Conservation (phyloP, 2,113 vertebrate genomes). For the Sylvia atricapilla region DNA sequence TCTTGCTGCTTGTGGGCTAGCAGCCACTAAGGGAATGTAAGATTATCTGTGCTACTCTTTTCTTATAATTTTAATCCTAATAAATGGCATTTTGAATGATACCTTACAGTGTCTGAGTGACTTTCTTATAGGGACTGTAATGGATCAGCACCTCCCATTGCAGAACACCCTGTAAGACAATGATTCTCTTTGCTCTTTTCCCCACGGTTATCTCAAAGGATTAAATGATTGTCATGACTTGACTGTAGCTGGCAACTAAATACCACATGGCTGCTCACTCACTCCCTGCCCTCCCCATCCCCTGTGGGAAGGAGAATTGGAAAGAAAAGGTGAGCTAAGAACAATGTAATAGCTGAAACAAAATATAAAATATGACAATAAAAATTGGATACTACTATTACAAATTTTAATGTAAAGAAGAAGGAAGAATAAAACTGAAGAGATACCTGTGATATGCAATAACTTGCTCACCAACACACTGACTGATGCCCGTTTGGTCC, state of each 20-base stretch:
- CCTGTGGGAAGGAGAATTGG: not conserved
- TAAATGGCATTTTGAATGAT: not conserved
- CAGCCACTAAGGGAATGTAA: not conserved
- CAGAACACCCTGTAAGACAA: not conserved
- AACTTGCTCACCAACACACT: not conserved
- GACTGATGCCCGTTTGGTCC: not conserved
- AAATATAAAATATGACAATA: not conserved
- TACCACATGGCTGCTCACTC: not conserved
- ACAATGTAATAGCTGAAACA: not conserved
- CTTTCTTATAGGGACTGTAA: not conserved
- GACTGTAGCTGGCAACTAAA: not conserved
- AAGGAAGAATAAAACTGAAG: not conserved
- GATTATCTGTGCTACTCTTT: not conserved
- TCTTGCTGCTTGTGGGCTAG: fast-evolving
- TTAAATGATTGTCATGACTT: not conserved
- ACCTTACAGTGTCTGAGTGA: not conserved
- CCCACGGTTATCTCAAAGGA: not conserved
- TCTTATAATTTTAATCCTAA: not conserved
- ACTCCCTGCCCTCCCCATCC: too few species aligned
- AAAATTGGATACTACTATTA: not conserved
- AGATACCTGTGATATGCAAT: not conserved
- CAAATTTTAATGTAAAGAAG: not conserved
- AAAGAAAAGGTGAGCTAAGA: not conserved
- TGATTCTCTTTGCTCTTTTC: not conserved
- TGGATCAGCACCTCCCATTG: fast-evolving